Base-by-base conservation (phyloP, 1,140 invertebrate genomes). In the Eumaeus atala region DNA sequence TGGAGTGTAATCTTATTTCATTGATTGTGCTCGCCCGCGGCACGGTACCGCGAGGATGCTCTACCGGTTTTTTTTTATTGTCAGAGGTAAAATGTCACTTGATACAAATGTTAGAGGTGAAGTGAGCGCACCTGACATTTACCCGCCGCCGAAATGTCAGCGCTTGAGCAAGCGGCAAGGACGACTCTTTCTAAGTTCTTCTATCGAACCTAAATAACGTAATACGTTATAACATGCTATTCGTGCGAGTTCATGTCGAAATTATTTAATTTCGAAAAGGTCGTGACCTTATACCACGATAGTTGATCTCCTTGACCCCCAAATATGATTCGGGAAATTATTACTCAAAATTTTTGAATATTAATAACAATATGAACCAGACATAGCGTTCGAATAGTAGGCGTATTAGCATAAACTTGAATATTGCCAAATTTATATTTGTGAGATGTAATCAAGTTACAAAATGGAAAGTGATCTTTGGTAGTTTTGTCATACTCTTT, bases 181-280 rank as follows among this genome's bases (percentile, higher is more conserved):
- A 86, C 83, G 81, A 82, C 77, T 85, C 79, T 85, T 85, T 82
- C 77, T 83, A 81, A 74, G 78, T 74, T 78, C 72, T 78, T 80
- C 83, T 75, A 66, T 67, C 70, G 77, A 71, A 72, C 71, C 70
- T 67, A 67, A 81, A 28, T 28, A 28, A 81, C 69, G 60, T 28
- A 69, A 71, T 72, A 73, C 61, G 81, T 82, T 85, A 85, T 82
- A 77, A 28, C 75, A 79, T 82, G 74, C 68, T 78, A 82, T 85
- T 83, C 77, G 72, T 67, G 61, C 59, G 66, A 66, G 61, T 62
- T 61, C 48, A 48, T 86, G 77, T 76, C 62, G 79, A 80, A 83
- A 86, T 80, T 76, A 77, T 76, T 81, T 71, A 77, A 76, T 80
- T 81, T 80, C 64, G 61, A 66, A 80, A 77, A 83, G 76, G 76